Percentiles rank a stretch among this genome's conserved stretches.
Evolutionary conservation across 2,888 invertebrate species (phyloP).

Genomic region (Lucinisca nassula): DNA sequence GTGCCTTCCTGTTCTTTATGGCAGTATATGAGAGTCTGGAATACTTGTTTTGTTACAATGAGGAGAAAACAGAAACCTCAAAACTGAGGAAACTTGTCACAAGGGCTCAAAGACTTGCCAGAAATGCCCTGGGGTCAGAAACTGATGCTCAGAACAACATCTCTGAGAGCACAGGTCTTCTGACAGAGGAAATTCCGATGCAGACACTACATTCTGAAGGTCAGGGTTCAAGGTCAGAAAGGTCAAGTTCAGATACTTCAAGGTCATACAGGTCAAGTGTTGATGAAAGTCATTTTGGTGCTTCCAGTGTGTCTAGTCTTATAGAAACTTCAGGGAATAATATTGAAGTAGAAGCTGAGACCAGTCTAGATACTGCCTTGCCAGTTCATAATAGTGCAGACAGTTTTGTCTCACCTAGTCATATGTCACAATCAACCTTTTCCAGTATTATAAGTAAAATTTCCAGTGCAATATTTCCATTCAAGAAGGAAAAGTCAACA

Average conservation of each 20-base stretch:
- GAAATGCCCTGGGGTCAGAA: constrained; percentile 16
- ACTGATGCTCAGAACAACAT: neutral
- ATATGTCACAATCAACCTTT: neutral
- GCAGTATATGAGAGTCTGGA: constrained; percentile 85
- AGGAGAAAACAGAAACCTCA: constrained; percentile 83
- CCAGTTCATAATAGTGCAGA: neutral
- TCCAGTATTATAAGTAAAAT: neutral
- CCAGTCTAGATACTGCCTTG: neutral
- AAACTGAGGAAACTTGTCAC: constrained; percentile 54
- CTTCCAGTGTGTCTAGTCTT: neutral
- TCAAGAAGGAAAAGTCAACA: neutral
- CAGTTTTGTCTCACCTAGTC: neutral
- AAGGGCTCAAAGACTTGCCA: constrained; percentile 61
- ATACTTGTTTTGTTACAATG: constrained; percentile 84
- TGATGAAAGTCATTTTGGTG: constrained; percentile 1
- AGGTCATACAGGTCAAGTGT: neutral
- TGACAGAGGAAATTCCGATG: constrained; percentile 66
- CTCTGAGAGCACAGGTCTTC: constrained; percentile 49
- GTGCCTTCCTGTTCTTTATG: constrained; percentile 82
- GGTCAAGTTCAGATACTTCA: neutral
- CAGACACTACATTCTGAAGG: constrained; percentile 50
- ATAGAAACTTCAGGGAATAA: neutral
- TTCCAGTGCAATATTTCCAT: neutral
- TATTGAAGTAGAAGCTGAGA: neutral
- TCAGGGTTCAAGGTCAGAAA: constrained; percentile 20